A percentile compares a stretch with the other conserved stretches of the same genome.
phyloP scores from a whole-genome alignment of 2,113 vertebrate species.

The Puffinus mauretanicus region DNA sequence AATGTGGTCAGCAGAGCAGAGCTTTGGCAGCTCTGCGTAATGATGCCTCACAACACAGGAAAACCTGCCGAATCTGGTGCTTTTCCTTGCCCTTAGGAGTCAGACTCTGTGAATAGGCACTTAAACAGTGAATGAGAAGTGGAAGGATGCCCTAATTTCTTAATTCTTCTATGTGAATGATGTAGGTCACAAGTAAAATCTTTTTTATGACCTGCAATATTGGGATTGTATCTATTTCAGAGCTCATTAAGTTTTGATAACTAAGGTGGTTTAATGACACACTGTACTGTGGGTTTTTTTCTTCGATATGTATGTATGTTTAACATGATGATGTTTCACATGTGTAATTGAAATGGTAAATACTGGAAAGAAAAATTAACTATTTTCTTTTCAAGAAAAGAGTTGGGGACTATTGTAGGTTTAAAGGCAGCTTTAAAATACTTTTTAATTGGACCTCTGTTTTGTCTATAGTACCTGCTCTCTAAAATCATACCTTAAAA shows the following conservation, averaged over 20 bases:
- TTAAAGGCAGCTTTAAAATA: conserved; percentile 40
- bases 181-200: conserved; percentile 68
- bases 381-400: conserved; percentile 1
- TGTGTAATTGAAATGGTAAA: conserved; percentile 18
- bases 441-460: conserved; percentile 7
- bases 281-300: not conserved
- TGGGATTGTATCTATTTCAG: conserved; percentile 73
- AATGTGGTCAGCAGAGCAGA: not conserved
- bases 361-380: not conserved
- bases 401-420: not conserved
- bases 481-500: conserved; percentile 44
- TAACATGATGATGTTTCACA: not conserved
- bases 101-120: not conserved
- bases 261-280: conserved; percentile 40
- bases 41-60: not conserved
- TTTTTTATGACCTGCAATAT: conserved; percentile 69
- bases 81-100: not conserved
- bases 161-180: conserved; percentile 54
- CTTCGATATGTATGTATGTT: not conserved
- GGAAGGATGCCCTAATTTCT: conserved; percentile 51
- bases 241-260: conserved; percentile 76
- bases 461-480: conserved; percentile 6
- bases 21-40: not conserved
- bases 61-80: not conserved
- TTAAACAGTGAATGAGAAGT: not conserved